Evolutionary conservation across 1,140 invertebrate genomes (phyloP), one percentile per base, ranked within the genome.

Genomic region (Drosophila ficusphila): DNA sequence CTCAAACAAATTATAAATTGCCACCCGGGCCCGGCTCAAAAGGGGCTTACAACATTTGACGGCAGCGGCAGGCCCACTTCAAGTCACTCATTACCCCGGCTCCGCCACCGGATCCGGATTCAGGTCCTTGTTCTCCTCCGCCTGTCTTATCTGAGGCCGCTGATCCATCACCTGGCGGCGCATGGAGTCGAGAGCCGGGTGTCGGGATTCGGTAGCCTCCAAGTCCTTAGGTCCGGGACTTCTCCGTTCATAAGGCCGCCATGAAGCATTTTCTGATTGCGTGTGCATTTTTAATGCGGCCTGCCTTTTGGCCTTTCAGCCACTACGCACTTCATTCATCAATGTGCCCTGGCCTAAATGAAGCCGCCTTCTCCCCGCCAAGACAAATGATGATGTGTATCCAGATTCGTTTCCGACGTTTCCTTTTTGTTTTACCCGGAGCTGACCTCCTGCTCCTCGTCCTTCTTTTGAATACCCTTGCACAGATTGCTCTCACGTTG

Each of bases 221-320:
- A 46, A 42, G 41, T 36, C 47, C 57, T 25, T 9, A 33, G 31
- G n/a, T n/a, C 14, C 34, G 41, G 16, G 31, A 42, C 42, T 12
- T 11, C 18, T 23, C 39, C 7, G 39, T 62, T 62, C 56, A 51
- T 73, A 69, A 41, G 65, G 31, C 61, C 65, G 57, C 39, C 42
- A 47, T 72, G 72, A 54, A 76, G 58, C 68, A 86, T 81, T 85
- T 86, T 85, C 81, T 86, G 81, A 85, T 85, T 85, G 81, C 81
- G 81, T 85, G 81, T 85, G 81, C 76, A 85, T 85, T 86, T 85
- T 85, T 85, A 85, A 85, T 85, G 82, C 70, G 33, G 61, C 71
- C 48, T 60, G 79, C 71, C 81, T 76, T 71, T 86, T 86, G 71
- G 79, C 71, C 71, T 82, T 85, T 46, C 23, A 73, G 29, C 46